Base-by-base conservation (phyloP, 2,797 vertebrate species). In the Mus spretus region DNA sequence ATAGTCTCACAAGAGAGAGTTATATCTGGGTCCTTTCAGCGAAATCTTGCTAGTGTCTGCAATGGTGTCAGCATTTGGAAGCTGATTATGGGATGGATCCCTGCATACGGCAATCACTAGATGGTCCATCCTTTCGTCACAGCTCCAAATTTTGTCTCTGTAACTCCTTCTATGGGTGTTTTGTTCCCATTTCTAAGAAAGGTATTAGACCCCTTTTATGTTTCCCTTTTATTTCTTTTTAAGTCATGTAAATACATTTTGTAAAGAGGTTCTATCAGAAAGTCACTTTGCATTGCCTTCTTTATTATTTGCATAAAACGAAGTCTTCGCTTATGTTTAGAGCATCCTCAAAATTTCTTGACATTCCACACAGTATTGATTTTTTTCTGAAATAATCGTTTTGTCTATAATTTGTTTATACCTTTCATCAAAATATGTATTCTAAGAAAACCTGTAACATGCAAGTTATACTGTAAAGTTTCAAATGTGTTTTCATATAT, bases 281-380 rank as follows among this genome's bases (percentile, higher is more conserved):
- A 55, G 87, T 96, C 65, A 90, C 95, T 96, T 90, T 97, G 86
- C 72, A 67, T 87, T 88, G 79, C 63, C 50, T 93, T 97, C 82
- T 95, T 95, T 75, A 97, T 96, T 95, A 47, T 96, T 67, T 24
- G 87, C 3, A 0, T 95, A 89, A 97, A 96, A 97, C 95, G 59
- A 94, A 92, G 67, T 1, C 53, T 82, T 95, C 19, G 91, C 63
- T 79, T 83, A 59, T 9, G 72, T 92, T 59, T 81, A 93, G 90
- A 95, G 83, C 17, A 95, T 74, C 28, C 3, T 50, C 72, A 75
- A 95, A 93, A 83, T 96, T 94, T 55, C 50, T 95, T 95, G 70
- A 94, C 80, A 91, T 93, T 95, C 50, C 65, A 72, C 37, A 75
- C 82, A 77, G 53, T 89, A 47, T 80, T 96, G 96, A 93, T 90